These are phyloP conservation scores for Notolepis coatsorum DNA, from an alignment of 2,797 vertebrate genomes.

Conservation along the genomic window DNA sequence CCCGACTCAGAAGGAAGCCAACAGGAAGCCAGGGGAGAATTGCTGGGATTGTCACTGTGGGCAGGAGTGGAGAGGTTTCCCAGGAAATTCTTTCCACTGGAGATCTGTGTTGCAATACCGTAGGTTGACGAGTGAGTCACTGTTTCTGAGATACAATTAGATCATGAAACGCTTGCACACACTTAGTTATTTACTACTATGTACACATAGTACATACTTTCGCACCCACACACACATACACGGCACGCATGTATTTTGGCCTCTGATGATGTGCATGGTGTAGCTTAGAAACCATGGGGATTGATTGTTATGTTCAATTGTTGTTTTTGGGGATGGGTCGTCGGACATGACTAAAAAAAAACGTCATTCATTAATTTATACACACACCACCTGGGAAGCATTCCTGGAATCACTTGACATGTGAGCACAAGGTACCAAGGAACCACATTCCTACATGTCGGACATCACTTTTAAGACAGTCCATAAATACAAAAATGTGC, in stretches of 20 bases:
- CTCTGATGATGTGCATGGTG: no score
- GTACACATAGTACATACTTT: not conserved
- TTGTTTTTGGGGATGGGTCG: no score
- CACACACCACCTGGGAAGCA: constrained; percentile 10
- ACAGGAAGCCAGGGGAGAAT: no score
- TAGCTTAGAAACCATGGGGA: no score
- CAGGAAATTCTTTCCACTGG: no score
- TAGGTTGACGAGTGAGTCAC: not conserved
- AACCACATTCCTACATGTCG: not conserved
- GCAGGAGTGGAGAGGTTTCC: no score
- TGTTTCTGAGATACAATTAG: not conserved
- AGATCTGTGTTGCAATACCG: not conserved
- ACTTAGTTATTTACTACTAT: not conserved
- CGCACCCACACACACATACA: not conserved
- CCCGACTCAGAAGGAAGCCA: no score
- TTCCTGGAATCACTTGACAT: constrained; percentile 16
- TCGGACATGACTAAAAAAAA: no score
- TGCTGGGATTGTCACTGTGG: no score
- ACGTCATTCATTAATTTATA: not conserved
- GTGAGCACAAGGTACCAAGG: not conserved
- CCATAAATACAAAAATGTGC: not conserved
- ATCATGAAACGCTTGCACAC: not conserved
- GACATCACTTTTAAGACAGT: not conserved
- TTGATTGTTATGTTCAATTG: no score
- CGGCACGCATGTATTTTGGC: no score